Conservation (phyloP, 2,113 vertebrate genomes). For the Ramphastos sulfuratus region DNA sequence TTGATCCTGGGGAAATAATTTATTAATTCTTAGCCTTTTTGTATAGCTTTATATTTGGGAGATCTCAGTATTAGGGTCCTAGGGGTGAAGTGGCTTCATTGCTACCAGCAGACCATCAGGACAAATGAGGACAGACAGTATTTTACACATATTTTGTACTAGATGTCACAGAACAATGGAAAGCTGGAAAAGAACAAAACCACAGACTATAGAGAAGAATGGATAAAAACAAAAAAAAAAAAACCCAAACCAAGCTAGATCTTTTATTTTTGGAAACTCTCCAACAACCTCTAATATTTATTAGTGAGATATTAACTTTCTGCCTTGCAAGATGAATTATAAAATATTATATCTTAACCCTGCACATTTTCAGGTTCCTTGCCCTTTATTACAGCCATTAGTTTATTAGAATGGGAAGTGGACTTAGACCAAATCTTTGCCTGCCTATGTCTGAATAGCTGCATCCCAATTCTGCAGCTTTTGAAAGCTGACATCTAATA, state of each 20-base stretch:
- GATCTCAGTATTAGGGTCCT: background rate
- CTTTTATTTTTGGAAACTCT: conserved; percentile 22
- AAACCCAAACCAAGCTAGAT: background rate
- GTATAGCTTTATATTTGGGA: background rate
- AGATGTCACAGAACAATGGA: background rate
- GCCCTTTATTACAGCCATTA: background rate
- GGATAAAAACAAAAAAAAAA: background rate
- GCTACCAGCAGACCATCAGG: background rate
- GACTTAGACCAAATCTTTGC: background rate
- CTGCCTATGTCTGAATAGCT: background rate
- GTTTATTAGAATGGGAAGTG: conserved; percentile 38
- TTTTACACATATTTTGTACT: background rate
- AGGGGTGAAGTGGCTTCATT: background rate
- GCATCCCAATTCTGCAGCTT: background rate
- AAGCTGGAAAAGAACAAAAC: background rate
- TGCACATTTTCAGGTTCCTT: conserved; percentile 6
- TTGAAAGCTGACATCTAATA: background rate
- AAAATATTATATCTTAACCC: conserved; percentile 12
- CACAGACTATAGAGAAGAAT: background rate
- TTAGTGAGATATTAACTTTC: conserved; percentile 37
- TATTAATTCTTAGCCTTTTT: background rate
- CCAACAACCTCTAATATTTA: background rate
- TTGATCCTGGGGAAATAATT: background rate
- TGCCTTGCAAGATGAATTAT: conserved; percentile 1
- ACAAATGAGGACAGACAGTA: background rate